Evolutionary conservation across 1,140 invertebrate species (phyloP).

Genomic region (Rhopalosiphum padi): DNA sequence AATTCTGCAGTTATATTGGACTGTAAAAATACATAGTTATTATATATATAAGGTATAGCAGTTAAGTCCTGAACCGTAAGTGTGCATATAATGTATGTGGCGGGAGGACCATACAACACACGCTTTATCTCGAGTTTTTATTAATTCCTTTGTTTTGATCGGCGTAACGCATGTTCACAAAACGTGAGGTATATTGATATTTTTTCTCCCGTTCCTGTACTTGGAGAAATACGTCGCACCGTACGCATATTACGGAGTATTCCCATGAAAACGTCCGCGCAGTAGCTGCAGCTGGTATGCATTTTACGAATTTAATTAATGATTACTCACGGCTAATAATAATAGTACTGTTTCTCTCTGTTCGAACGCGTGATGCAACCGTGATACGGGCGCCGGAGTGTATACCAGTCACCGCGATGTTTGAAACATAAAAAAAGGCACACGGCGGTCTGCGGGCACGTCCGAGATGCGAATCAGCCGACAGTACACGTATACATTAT

Average conservation of each 20-base stretch:
- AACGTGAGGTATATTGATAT: conserved; percentile 11
- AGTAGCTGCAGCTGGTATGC: not conserved
- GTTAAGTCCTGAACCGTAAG: not conserved
- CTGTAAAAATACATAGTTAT: not conserved
- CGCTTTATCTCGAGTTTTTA: not conserved
- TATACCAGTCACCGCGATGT: not conserved
- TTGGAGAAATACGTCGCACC: not conserved
- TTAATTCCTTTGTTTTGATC: conserved; percentile 32
- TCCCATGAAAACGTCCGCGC: not conserved
- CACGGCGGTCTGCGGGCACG: not conserved
- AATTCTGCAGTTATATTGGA: not conserved
- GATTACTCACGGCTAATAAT: not conserved
- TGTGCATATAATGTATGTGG: not conserved
- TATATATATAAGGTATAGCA: not conserved
- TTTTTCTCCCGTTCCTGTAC: not conserved
- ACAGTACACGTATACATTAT: not conserved
- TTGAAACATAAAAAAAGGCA: not conserved
- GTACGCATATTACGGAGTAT: not conserved
- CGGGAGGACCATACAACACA: not conserved
- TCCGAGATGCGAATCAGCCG: conserved; percentile 21
- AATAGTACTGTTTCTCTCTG: not conserved
- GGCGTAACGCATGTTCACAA: not conserved
- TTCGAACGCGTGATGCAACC: not conserved
- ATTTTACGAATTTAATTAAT: conserved; percentile 28
- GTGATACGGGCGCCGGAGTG: not conserved